Conservation (phyloP, 1,140 invertebrate species). For the Geopemphigus sp. region DNA sequence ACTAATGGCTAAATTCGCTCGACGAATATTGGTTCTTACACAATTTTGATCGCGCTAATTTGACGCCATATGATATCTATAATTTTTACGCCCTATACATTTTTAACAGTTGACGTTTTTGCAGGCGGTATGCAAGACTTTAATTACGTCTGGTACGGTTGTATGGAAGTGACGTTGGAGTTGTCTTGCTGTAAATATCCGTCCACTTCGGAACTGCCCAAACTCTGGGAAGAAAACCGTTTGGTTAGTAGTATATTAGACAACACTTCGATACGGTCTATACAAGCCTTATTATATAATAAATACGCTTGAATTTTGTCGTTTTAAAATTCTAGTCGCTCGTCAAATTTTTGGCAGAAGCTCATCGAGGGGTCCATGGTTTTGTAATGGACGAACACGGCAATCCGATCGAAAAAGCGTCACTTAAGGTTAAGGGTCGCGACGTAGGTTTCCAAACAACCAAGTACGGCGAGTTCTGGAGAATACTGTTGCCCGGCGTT, state of each 20-base stretch:
- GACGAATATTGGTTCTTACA: too few species aligned
- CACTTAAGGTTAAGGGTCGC: slow-evolving; percentile 78
- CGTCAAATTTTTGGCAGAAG: slow-evolving; percentile 83
- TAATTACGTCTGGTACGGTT: slow-evolving; percentile 96
- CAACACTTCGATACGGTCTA: neutral
- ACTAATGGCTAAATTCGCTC: too few species aligned
- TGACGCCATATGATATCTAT: too few species aligned
- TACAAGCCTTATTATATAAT: too few species aligned
- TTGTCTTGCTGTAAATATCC: slow-evolving; percentile 97
- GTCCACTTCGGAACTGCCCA: slow-evolving; percentile 73
- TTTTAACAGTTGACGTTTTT: too few species aligned
- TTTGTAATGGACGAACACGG: slow-evolving; percentile 80
- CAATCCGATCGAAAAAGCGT: slow-evolving; percentile 77
- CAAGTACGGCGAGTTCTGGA: slow-evolving; percentile 82
- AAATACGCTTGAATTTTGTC: neutral
- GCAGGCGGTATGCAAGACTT: slow-evolving; percentile 86
- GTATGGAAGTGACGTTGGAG: slow-evolving; percentile 97
- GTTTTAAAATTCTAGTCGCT: slow-evolving; percentile 63
- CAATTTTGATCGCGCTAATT: too few species aligned
- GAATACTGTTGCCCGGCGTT: slow-evolving; percentile 53
- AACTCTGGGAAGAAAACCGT: slow-evolving; percentile 95
- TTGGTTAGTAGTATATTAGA: slow-evolving; percentile 60
- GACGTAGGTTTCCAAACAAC: slow-evolving; percentile 86
- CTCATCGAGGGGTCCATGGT: slow-evolving; percentile 79
- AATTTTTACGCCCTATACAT: too few species aligned